A percentile compares a stretch with the other conserved stretches of the same genome.
Conservation (phyloP, 30 jellyfish, hydroid and myxozoan species). For the Turritopsis rubra region DNA sequence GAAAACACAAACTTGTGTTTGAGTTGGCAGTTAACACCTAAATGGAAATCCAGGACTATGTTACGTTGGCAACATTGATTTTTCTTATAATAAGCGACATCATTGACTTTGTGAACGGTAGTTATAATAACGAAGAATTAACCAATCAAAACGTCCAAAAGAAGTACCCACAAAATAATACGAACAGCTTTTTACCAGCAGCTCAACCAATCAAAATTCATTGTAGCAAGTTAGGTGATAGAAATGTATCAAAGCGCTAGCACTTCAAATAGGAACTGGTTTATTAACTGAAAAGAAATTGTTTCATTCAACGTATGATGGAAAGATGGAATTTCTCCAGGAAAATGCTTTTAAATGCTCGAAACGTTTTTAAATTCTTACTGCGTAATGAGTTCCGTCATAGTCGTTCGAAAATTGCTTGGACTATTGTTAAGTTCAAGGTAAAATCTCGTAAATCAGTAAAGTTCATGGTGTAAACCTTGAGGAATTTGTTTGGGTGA, state of each 20-base stretch:
- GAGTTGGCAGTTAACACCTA: not conserved
- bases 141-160: not conserved
- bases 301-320: too few relatives aligned
- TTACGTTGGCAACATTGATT: not conserved
- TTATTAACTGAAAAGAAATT: too few relatives aligned
- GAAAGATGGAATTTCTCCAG: too few relatives aligned
- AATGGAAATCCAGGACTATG: constrained; percentile 8
- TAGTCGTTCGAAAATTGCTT: too few relatives aligned
- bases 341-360: too few relatives aligned
- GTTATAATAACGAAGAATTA: not conserved
- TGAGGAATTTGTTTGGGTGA: too few relatives aligned
- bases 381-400: too few relatives aligned
- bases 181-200: not conserved
- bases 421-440: too few relatives aligned
- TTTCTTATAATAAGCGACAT: not conserved
- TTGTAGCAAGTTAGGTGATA: not conserved
- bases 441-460: too few relatives aligned
- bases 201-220: not conserved
- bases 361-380: too few relatives aligned
- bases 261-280: too few relatives aligned
- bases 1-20: not conserved
- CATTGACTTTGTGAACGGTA: not conserved
- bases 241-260: not conserved
- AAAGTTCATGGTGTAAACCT: too few relatives aligned
- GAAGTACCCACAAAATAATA: constrained; percentile 5